These are phyloP conservation scores for Catharus minimus DNA, from an alignment of 2,113 vertebrate species.

Conservation along the genomic window DNA sequence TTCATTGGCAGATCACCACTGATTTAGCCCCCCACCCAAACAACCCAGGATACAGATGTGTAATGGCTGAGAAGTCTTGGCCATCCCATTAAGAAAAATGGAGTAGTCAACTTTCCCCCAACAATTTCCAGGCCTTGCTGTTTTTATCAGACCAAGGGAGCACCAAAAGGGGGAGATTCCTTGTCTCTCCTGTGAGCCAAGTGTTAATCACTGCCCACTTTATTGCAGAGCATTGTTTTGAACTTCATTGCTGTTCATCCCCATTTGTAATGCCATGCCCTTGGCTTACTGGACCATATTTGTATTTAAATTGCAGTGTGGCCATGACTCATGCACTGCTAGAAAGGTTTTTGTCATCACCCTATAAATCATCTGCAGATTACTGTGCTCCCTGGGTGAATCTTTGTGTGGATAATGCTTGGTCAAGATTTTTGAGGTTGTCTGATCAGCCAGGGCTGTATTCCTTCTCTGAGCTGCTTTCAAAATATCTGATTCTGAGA, in stretches of 20 bases:
- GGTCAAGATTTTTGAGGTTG: neutral
- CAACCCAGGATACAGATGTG: neutral
- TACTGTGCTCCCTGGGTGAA: neutral
- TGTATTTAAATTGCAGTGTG: neutral
- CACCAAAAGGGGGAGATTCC: neutral
- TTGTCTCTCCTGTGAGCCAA: neutral
- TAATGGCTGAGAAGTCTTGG: neutral
- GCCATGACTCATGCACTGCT: neutral
- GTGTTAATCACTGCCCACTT: neutral
- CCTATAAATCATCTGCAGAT: neutral
- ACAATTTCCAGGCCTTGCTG: neutral
- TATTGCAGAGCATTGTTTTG: neutral
- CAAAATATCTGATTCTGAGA: neutral
- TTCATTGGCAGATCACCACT: neutral
- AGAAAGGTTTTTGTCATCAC: neutral
- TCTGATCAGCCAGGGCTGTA: neutral
- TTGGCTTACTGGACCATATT: neutral
- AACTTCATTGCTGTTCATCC: neutral
- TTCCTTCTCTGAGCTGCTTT: neutral
- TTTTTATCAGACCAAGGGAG: neutral
- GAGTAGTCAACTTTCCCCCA: neutral
- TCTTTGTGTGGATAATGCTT: neutral
- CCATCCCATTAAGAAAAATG: neutral
- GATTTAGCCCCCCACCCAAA: neutral
- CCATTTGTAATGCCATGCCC: neutral